Percentiles rank a stretch among this genome's conserved stretches.
Conservation (phyloP, 2,113 vertebrate genomes). For the Podocnemis expansa region DNA sequence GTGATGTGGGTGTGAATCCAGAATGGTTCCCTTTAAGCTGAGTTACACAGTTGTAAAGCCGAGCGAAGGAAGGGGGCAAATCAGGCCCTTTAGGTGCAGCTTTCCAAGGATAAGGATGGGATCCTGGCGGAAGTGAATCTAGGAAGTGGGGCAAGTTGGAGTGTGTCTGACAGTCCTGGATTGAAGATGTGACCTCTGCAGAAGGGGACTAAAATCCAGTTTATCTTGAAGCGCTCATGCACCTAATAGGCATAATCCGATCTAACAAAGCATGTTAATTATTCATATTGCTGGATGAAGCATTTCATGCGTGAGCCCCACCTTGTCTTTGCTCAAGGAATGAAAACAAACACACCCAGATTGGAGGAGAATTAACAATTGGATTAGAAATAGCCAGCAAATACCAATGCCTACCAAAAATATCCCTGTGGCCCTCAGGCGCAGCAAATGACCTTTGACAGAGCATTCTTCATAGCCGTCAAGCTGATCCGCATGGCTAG, state of each 20-base stretch:
- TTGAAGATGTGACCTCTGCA: slow-evolving; percentile 31
- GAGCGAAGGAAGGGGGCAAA: not conserved
- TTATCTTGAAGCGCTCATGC: not conserved
- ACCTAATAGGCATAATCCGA: slow-evolving; percentile 3
- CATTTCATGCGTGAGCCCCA: slow-evolving; percentile 43
- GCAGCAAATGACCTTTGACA: not conserved
- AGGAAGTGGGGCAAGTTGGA: not conserved
- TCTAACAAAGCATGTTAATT: not conserved
- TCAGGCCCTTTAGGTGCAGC: not conserved
- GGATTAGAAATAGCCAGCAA: slow-evolving; percentile 27
- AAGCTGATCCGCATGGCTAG: not conserved
- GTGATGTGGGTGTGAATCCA: not conserved
- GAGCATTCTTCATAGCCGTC: not conserved
- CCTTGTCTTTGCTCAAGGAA: not conserved
- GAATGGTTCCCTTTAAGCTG: not conserved
- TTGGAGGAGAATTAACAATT: not conserved
- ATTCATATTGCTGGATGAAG: slow-evolving; percentile 41
- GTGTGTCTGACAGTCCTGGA: not conserved
- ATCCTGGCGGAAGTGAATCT: not conserved
- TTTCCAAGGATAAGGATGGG: not conserved
- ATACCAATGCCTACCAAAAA: slow-evolving; percentile 2
- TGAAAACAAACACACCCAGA: slow-evolving; percentile 43
- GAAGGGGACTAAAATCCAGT: slow-evolving; percentile 11
- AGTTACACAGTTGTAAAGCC: not conserved
- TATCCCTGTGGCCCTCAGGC: not conserved